Evolutionary conservation across 2,888 invertebrate species (phyloP).

Genomic region (Torymus tubicola): DNA sequence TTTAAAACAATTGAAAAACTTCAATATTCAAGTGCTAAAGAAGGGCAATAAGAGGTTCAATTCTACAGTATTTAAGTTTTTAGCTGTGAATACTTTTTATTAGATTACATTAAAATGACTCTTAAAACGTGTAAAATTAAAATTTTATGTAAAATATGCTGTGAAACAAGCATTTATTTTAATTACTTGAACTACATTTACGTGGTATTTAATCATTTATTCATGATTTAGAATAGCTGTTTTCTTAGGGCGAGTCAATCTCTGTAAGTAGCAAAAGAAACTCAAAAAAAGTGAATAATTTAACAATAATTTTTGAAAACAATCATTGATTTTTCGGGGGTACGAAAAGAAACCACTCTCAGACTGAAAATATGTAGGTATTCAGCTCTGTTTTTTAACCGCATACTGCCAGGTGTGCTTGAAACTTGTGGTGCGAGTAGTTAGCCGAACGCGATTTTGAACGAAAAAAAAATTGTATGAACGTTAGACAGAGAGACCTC

Average conservation of each 20-base stretch:
- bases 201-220: not conserved
- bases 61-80: slow-evolving; percentile 3
- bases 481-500: slow-evolving; percentile 35
- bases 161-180: not conserved
- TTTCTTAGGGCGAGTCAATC: not conserved
- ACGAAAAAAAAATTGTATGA: slow-evolving; percentile 51
- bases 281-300: too few relatives aligned
- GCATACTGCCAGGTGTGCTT: slow-evolving; percentile 62
- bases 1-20: not conserved
- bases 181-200: slow-evolving; percentile 9
- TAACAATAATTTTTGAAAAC: too few relatives aligned
- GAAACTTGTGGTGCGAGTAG: slow-evolving; percentile 60
- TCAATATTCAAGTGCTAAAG: slow-evolving; percentile 3
- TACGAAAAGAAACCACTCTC: slow-evolving; percentile 12
- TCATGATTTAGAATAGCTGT: not conserved
- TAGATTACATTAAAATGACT: too few relatives aligned
- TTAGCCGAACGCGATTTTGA: slow-evolving; percentile 58
- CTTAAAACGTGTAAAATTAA: too few relatives aligned
- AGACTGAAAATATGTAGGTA: slow-evolving; percentile 11
- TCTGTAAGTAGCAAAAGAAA: not conserved
- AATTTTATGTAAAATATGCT: too few relatives aligned
- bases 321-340: slow-evolving; percentile 19
- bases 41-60: not conserved
- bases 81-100: slow-evolving; percentile 18
- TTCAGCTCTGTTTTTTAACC: slow-evolving; percentile 32